Evolutionary conservation across 2,797 vertebrate species (phyloP).

Genomic region (Smutsia temminckii): DNA sequence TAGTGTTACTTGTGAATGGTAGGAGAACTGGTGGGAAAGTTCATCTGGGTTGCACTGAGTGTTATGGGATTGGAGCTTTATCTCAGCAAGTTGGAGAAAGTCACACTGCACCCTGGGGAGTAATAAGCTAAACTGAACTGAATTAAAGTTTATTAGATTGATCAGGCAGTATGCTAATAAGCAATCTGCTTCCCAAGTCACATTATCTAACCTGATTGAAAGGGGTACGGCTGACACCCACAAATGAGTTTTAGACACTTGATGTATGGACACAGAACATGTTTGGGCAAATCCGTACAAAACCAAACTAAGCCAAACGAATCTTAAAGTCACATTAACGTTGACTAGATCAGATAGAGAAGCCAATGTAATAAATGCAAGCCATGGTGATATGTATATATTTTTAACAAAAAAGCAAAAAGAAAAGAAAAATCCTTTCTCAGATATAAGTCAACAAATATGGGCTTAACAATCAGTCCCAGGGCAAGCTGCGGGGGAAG

Average conservation of each 20-base stretch:
- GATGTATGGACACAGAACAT: not conserved
- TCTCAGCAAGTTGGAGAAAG: conserved; percentile 60
- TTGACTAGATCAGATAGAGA: not conserved
- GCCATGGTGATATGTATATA: not conserved
- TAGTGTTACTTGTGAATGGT: not conserved
- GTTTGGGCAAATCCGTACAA: conserved; percentile 40
- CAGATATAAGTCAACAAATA: not conserved
- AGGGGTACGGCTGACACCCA: conserved; percentile 32
- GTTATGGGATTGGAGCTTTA: not conserved
- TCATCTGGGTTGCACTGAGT: not conserved
- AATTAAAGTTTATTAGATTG: conserved; percentile 74
- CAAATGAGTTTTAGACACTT: conserved; percentile 51
- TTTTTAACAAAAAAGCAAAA: not conserved
- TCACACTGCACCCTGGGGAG: conserved; percentile 36
- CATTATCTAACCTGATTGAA: conserved; percentile 54
- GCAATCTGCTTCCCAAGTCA: conserved; percentile 63
- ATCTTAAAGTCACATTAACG: not conserved
- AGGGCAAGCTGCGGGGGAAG: not conserved
- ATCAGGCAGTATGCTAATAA: conserved; percentile 64
- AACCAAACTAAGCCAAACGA: not conserved
- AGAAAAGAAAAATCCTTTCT: not conserved
- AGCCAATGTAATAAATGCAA: not conserved
- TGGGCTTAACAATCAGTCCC: not conserved
- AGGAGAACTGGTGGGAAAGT: not conserved
- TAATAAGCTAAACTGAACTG: conserved; percentile 61